A percentile compares a stretch with the other conserved stretches of the same genome.
Evolutionary conservation across 1,140 invertebrate species (phyloP).

Genomic region (Drosophila murphyi): DNA sequence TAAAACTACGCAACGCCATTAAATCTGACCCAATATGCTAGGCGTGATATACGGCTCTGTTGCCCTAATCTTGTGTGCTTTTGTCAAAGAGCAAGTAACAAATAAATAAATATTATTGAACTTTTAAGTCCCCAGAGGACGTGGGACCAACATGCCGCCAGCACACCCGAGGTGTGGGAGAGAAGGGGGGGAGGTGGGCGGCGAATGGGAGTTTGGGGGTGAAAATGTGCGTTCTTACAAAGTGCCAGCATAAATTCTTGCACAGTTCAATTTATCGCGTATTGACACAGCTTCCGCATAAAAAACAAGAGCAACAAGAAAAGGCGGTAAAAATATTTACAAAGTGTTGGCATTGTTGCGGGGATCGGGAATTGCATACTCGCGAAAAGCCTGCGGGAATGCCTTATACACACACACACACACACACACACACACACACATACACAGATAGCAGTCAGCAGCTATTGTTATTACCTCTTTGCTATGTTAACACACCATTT

Average conservation of each 20-base stretch:
- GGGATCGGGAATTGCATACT: slow-evolving; percentile 25
- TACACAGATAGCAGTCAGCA: slow-evolving; percentile 43
- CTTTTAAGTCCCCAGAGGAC: slow-evolving; percentile 75
- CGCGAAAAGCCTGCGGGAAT: slow-evolving; percentile 57
- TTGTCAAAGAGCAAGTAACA: slow-evolving; percentile 79
- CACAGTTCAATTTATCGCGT: slow-evolving; percentile 80
- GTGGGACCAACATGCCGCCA: background rate
- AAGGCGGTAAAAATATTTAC: slow-evolving; percentile 71
- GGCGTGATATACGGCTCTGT: slow-evolving; percentile 64
- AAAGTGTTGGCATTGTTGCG: slow-evolving; percentile 48
- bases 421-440: slow-evolving; percentile 11
- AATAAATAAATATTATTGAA: slow-evolving; percentile 84
- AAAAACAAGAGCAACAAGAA: slow-evolving; percentile 42
- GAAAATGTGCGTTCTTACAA: slow-evolving; percentile 54
- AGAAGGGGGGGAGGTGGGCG: background rate
- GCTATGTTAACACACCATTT: slow-evolving; percentile 81
- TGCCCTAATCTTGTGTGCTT: slow-evolving; percentile 70
- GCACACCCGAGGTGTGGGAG: background rate
- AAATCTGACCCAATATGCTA: slow-evolving; percentile 66
- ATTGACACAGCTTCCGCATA: slow-evolving; percentile 77
- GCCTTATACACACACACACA: slow-evolving; percentile 10
- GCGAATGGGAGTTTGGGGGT: background rate
- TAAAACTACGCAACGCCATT: slow-evolving; percentile 58
- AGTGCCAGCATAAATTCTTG: slow-evolving; percentile 78
- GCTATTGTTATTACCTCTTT: slow-evolving; percentile 82